Percentiles rank a stretch among this genome's conserved stretches.
Conservation (phyloP, 2,888 invertebrate genomes). For the Ochropleura leucogaster region DNA sequence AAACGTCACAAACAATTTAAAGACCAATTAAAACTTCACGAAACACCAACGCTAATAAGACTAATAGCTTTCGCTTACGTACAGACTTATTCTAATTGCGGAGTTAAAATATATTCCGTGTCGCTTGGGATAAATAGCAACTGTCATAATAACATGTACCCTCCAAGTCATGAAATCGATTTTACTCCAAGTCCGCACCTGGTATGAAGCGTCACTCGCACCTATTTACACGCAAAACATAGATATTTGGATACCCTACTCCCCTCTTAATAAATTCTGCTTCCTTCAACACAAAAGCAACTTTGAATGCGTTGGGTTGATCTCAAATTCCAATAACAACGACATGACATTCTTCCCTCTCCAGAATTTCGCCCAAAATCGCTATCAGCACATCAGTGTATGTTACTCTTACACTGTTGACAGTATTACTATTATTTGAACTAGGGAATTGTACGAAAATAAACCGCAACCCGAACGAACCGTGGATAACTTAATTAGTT, state of each 20-base stretch:
- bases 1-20: constrained; percentile 66
- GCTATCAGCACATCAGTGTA: constrained; percentile 85
- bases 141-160: constrained; percentile 88
- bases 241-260: constrained; percentile 86
- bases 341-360: constrained; percentile 73
- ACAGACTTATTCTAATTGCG: constrained; percentile 76
- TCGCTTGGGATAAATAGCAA: constrained; percentile 84
- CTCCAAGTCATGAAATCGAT: constrained; percentile 84
- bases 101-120: constrained; percentile 76
- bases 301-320: constrained; percentile 66
- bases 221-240: constrained; percentile 89
- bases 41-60: constrained; percentile 75
- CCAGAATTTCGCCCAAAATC: constrained; percentile 81
- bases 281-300: constrained; percentile 67
- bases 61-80: constrained; percentile 73
- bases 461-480: constrained; percentile 84
- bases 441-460: constrained; percentile 86
- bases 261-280: constrained; percentile 77
- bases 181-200: constrained; percentile 85
- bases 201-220: constrained; percentile 86
- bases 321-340: constrained; percentile 67
- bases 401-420: constrained; percentile 85
- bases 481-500: constrained; percentile 90
- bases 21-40: constrained; percentile 70
- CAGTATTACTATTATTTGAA: constrained; percentile 87